Evolutionary conservation across 2,797 vertebrate species (phyloP).

Genomic region (Cynopterus sphinx): DNA sequence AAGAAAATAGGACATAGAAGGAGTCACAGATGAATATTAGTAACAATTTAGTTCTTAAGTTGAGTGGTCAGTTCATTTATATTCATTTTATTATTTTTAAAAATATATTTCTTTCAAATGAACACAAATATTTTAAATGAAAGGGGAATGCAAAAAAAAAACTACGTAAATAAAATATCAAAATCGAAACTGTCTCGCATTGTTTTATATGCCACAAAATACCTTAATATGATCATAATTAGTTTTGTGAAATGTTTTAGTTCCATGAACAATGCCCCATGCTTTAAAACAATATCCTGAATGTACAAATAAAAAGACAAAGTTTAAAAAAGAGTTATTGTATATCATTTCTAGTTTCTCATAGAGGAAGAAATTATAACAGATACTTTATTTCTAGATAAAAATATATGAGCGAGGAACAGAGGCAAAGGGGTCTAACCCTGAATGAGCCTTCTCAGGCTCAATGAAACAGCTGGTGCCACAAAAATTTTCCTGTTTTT

Average conservation of each 20-base stretch:
- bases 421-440: not conserved
- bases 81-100: constrained; percentile 3
- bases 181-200: not conserved
- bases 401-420: constrained; percentile 3
- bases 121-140: not conserved
- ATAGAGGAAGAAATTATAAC: not conserved
- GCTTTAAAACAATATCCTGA: not conserved
- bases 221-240: not conserved
- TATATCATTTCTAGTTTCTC: not conserved
- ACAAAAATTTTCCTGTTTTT: constrained; percentile 54
- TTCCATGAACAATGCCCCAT: not conserved
- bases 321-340: not conserved
- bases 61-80: not conserved
- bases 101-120: not conserved
- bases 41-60: not conserved
- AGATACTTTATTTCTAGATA: constrained; percentile 1
- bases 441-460: not conserved
- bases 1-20: not conserved
- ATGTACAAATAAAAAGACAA: not conserved
- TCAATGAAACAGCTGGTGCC: not conserved
- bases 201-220: not conserved
- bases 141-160: not conserved
- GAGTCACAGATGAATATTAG: not conserved
- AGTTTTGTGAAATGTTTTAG: not conserved
- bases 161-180: not conserved